Evolutionary conservation across 2,888 invertebrate species (phyloP).

Genomic region (Ormia ochracea): DNA sequence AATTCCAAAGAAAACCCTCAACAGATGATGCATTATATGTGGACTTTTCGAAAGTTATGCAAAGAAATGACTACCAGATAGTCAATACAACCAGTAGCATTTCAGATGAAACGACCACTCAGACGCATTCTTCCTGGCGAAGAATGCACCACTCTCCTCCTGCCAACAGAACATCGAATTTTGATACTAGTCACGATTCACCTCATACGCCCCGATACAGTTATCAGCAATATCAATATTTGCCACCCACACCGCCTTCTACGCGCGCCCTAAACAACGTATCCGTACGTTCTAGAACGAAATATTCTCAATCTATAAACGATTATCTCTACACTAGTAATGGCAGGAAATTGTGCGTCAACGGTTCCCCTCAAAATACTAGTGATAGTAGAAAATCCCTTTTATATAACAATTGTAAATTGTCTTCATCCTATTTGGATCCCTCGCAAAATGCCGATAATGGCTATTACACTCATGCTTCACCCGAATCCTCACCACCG

Average conservation of each 20-base stretch:
- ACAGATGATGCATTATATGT: conserved; percentile 77
- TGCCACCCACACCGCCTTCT: conserved; percentile 42
- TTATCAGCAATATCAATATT: conserved; percentile 32
- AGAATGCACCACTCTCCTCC: conserved; percentile 45
- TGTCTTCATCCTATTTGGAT: conserved; percentile 47
- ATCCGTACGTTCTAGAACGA: conserved; percentile 62
- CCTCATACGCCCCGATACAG: conserved; percentile 55
- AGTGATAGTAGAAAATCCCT: conserved; percentile 58
- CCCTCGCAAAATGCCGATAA: conserved; percentile 53
- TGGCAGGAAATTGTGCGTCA: conserved; percentile 55
- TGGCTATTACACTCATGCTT: conserved; percentile 72
- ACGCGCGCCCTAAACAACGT: conserved; percentile 25
- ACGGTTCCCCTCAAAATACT: conserved; percentile 53
- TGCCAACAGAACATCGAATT: conserved; percentile 50
- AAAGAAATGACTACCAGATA: conserved; percentile 60
- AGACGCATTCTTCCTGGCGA: conserved; percentile 67
- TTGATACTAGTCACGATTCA: conserved; percentile 60
- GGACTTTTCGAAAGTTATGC: conserved; percentile 76
- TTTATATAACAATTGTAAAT: conserved; percentile 30
- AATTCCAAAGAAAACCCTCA: conserved; percentile 76
- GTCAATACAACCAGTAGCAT: neutral
- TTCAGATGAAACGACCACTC: conserved; percentile 30
- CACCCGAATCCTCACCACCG: conserved; percentile 72
- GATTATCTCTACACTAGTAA: conserved; percentile 72
- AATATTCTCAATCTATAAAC: conserved; percentile 70